These are phyloP conservation scores for Pituophis catenifer DNA, from an alignment of 2,113 vertebrate genomes.

Conservation along the genomic window DNA sequence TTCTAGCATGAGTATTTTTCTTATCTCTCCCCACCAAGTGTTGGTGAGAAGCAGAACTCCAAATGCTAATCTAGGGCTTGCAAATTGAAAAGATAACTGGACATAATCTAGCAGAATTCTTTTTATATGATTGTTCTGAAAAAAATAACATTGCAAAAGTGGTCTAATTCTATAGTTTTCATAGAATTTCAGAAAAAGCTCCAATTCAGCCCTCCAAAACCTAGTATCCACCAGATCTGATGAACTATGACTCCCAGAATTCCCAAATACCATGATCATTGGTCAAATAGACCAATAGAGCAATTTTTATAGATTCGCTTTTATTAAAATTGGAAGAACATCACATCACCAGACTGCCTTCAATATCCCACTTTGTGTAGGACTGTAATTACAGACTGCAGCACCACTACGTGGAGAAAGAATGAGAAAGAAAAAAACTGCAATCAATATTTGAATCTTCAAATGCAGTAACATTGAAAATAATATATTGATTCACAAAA, in stretches of 20 bases:
- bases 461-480: neutral
- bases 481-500: neutral
- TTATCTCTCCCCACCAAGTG: neutral
- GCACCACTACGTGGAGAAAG: conserved; percentile 44
- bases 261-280: neutral
- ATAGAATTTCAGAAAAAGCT: neutral
- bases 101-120: neutral
- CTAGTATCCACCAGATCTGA: neutral
- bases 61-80: neutral
- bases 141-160: neutral
- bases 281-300: neutral
- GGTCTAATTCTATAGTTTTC: neutral
- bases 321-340: neutral
- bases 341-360: neutral
- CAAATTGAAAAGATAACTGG: neutral
- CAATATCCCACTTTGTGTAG: neutral
- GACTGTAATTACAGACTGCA: conserved; percentile 10
- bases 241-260: neutral
- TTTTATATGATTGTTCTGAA: neutral
- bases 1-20: neutral
- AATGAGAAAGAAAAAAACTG: neutral
- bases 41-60: neutral
- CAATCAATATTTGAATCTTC: neutral
- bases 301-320: neutral
- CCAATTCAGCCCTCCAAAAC: neutral